Percentiles rank a stretch among this genome's conserved stretches.
phyloP scores from a whole-genome alignment of 2,797 vertebrate genomes.

The Sphaeramia orbicularis region DNA sequence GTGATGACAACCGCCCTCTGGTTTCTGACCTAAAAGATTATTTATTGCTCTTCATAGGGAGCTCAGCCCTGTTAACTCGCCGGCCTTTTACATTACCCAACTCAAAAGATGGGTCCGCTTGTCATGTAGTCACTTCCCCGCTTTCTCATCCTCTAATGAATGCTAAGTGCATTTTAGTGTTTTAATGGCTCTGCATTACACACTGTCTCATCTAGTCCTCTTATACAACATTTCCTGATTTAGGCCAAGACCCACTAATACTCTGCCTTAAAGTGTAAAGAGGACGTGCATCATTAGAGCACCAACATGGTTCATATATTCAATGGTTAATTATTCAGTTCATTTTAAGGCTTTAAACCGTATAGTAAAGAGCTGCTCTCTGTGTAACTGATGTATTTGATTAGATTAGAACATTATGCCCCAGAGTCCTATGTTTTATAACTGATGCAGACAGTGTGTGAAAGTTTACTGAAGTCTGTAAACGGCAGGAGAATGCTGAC shows the following conservation, averaged over 20 bases:
- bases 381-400: constrained; percentile 17
- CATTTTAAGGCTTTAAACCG: constrained; percentile 43
- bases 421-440: constrained; percentile 13
- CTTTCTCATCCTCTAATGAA: constrained; percentile 59
- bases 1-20: constrained; percentile 60
- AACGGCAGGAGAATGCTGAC: neutral
- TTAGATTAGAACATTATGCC: constrained; percentile 11
- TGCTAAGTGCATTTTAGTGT: constrained; percentile 71
- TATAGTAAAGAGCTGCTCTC: constrained; percentile 16
- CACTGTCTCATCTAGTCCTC: constrained; percentile 46
- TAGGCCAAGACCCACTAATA: constrained; percentile 47
- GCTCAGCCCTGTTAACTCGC: constrained; percentile 46
- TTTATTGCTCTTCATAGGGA: constrained; percentile 28
- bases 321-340: constrained; percentile 67
- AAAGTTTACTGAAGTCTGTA: neutral
- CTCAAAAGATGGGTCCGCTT: constrained; percentile 51
- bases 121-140: constrained; percentile 35
- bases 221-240: constrained; percentile 64
- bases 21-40: constrained; percentile 69
- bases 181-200: constrained; percentile 63
- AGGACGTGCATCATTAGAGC: constrained; percentile 30
- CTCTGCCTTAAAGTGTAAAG: constrained; percentile 38
- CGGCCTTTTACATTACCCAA: constrained; percentile 48
- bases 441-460: neutral
- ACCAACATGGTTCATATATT: constrained; percentile 36